A percentile compares a stretch with the other conserved stretches of the same genome.
Evolutionary conservation across 2,888 invertebrate species (phyloP).

Genomic region (Corbicula japonica): DNA sequence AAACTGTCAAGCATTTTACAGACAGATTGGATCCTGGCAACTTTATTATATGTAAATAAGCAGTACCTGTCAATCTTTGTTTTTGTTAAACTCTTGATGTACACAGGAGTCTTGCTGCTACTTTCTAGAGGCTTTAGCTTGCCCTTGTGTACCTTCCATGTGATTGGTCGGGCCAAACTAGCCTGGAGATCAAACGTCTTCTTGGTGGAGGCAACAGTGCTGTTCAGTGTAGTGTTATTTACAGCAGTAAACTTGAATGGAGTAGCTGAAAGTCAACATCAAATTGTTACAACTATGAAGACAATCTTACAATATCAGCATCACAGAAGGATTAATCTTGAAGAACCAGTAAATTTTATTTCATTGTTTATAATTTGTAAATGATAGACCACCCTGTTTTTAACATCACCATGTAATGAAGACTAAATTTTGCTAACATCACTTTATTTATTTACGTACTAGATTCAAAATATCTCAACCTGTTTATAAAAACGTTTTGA

Average conservation of each 20-base stretch:
- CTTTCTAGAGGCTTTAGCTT: slow-evolving; percentile 79
- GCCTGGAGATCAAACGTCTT: slow-evolving; percentile 82
- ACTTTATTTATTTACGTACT: too few species aligned
- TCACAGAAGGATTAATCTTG: slow-evolving; percentile 8
- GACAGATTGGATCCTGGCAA: neutral
- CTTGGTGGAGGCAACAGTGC: slow-evolving; percentile 66
- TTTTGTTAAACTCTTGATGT: slow-evolving; percentile 19
- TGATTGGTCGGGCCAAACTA: slow-evolving; percentile 80
- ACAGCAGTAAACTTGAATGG: slow-evolving; percentile 79
- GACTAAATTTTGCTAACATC: too few species aligned
- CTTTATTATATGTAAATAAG: too few species aligned
- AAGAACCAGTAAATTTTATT: too few species aligned
- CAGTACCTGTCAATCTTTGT: slow-evolving; percentile 31
- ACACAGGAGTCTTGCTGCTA: slow-evolving; percentile 36
- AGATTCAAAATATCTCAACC: too few species aligned
- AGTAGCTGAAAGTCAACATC: slow-evolving; percentile 69
- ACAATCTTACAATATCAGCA: too few species aligned
- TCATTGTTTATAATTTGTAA: too few species aligned
- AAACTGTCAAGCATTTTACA: neutral
- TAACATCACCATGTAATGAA: too few species aligned
- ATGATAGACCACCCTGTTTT: too few species aligned
- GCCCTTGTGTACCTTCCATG: slow-evolving; percentile 84
- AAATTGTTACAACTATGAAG: too few species aligned
- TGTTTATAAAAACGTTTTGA: too few species aligned
- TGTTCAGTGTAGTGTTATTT: slow-evolving; percentile 61